Base-by-base conservation (phyloP, 2,113 vertebrate species). In the Platysteira castanea region DNA sequence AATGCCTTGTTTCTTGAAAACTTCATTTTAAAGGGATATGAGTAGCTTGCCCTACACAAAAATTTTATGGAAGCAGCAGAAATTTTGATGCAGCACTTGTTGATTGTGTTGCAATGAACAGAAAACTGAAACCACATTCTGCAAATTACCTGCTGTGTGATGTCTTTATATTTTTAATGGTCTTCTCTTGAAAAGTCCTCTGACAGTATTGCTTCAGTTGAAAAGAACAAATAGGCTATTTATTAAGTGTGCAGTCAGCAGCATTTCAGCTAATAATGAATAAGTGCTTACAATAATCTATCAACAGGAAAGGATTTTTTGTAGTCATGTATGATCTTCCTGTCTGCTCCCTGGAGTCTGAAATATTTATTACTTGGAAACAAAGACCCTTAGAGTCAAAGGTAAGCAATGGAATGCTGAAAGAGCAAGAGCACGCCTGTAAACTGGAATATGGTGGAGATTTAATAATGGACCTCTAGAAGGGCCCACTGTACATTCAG, bases 371-470 rank as follows among this genome's bases (percentile, higher is more conserved):
- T 96, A 86, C 94, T 87, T 94, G 60, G 94, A 96, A 98, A 98
- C 97, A 98, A 98, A 98, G 97, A 94, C 87, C 79, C 90, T 98
- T 95, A 97, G 94, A 97, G 90, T 96, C 95, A 92, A 94, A 97
- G 77, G 91, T 96, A 97, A 92, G 93, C 87, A 89, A 68, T 35
- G 16, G 80, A 26, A 12, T 84, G 60, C 95, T 97, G 92, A 97
- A 96, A 74, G 83, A 92, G 90, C 60, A 68, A 79, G 78, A 93
- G 79, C 78, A 81, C n/a, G 64, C 78, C 88, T 13, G 5, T 87
- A 87, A 97, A 97, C 15, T 11, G 68, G 73, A 87, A 70, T 52
- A 64, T 3, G 22, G 77, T 44, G 81, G 68, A 92, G 89, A 73
- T 56, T 78, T 75, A 74, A 57, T 75, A 83, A 84, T 49, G 82